Base-by-base conservation (phyloP, 2,888 invertebrate genomes). In the Apantesis nais region DNA sequence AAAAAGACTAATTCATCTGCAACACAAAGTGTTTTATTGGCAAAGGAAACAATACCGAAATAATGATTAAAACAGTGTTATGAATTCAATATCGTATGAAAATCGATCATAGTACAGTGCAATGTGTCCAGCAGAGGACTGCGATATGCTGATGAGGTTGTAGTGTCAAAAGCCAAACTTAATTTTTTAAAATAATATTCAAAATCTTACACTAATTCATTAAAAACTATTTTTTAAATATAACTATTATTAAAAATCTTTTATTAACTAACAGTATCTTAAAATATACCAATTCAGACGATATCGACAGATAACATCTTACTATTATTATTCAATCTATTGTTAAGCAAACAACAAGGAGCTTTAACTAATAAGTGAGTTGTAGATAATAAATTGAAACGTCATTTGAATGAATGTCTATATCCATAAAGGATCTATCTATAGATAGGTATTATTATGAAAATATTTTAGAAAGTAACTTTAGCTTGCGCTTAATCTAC, bases 271-370 rank as follows among this genome's bases (percentile, higher is more conserved):
- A 9, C n/a, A 37, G 14, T 14, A 39, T 25, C 25, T 16, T 16
- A 19, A 62, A 62, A 25, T 39, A 41, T 62, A 7, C 16, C 25
- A 12, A 62, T n/a, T 37, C 39, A 62, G 39, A 7, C 39, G 63
- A 63, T 41, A 22, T 41, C 29, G 25, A 19, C 2, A 41, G 29
- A 44, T 44, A n/a, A 44, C 41, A 29, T 19, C 12, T 11, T 11
- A 29, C 29, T 29, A 63, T 44, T 29, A 63, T 63, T 44, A 41
- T 31, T 44, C 48, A 31, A 31, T 29, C 48, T 52, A 52, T 34
- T 65, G 52, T 65, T 34, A 52, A 65, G n/a, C 48, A 65, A 52
- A 65, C 34, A 44, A 52, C 34, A 52, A 65, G 37, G 16, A 52
- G 34, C 34, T n/a, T 52, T 31, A 37, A 55, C 19, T 19, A 37